phyloP scores from a whole-genome alignment of 2,888 invertebrate species.

The Thumatha senex region DNA sequence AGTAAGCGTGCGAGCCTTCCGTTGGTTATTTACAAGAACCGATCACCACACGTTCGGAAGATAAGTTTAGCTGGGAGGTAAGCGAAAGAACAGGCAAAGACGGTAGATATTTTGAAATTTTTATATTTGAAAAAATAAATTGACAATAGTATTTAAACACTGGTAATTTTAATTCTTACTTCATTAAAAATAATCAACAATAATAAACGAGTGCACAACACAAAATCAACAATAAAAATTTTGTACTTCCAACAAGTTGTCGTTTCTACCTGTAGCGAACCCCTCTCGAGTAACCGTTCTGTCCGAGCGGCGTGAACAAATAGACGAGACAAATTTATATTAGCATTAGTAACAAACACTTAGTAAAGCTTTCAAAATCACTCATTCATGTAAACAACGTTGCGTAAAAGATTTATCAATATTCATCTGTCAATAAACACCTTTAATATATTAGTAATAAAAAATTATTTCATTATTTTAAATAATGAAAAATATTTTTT shows the following conservation, averaged over 20 bases:
- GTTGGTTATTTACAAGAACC: constrained; percentile 23
- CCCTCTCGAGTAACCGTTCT: constrained; percentile 76
- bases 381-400: constrained; percentile 55
- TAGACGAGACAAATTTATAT: constrained; percentile 58
- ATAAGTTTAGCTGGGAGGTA: constrained; percentile 40
- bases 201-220: constrained; percentile 46
- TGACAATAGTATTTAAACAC: constrained; percentile 66
- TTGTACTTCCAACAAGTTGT: constrained; percentile 40
- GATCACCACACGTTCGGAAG: constrained; percentile 19
- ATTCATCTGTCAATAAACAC: constrained; percentile 66
- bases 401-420: constrained; percentile 67
- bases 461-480: constrained; percentile 48
- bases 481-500: constrained; percentile 50
- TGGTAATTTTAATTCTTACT: constrained; percentile 63
- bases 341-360: constrained; percentile 51
- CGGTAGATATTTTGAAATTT: constrained; percentile 48
- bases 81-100: constrained; percentile 66
- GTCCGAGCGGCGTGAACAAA: constrained; percentile 74
- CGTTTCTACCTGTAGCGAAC: constrained; percentile 74
- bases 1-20: constrained; percentile 10
- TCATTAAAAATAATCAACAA: constrained; percentile 52
- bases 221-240: constrained; percentile 45
- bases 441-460: constrained; percentile 56
- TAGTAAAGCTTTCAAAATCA: constrained; percentile 66
- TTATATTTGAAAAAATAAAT: constrained; percentile 68